Base-by-base conservation (phyloP, 2,797 vertebrate species). In the Sebastes taczanowskii region DNA sequence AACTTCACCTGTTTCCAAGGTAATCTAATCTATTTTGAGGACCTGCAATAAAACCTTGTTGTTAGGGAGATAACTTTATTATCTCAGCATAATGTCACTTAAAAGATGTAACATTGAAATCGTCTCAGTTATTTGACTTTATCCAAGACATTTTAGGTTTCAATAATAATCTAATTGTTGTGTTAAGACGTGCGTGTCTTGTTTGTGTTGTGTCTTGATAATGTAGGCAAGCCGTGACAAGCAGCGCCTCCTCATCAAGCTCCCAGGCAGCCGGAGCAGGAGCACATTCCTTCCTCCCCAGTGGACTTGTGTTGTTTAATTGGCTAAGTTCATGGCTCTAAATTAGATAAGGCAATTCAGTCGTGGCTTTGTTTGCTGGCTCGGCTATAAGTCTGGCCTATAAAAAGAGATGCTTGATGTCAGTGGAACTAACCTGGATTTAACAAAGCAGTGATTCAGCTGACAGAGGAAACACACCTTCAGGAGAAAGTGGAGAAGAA, bases 311-410 rank as follows among this genome's bases (percentile, higher is more conserved):
- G 30, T 34, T 71, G 58, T 82, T 87, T 90, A 88, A 90, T 90
- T 84, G 85, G 74, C 71, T 49, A 81, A 74, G 58, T 82, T 66
- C 38, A 78, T 74, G 78, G 77, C 63, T 89, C 64, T 83, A 72
- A 92, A 84, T 82, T 85, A 86, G 81, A 85, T 49, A 58, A 77
- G 62, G 64, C 85, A 64, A 87, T 73, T 80, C 67, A 74, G 38
- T 53, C 7, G 72, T 30, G 68, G 85, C 70, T 88, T 72, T 64
- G 60, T 81, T 84, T 87, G 76, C 86, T 83, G 74, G 67, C 66
- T 67, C 11, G 13, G 46, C 66, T 42, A 38, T 38, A 38, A 75
- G 85, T 74, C 62, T 78, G 83, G 69, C 49, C 62, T 84, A 73
- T 73, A 86, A 88, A 86, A 75, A 77, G 46, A 86, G 5, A 66